phyloP scores from a whole-genome alignment of 2,888 invertebrate species.

The Drosophila nr. fundita region DNA sequence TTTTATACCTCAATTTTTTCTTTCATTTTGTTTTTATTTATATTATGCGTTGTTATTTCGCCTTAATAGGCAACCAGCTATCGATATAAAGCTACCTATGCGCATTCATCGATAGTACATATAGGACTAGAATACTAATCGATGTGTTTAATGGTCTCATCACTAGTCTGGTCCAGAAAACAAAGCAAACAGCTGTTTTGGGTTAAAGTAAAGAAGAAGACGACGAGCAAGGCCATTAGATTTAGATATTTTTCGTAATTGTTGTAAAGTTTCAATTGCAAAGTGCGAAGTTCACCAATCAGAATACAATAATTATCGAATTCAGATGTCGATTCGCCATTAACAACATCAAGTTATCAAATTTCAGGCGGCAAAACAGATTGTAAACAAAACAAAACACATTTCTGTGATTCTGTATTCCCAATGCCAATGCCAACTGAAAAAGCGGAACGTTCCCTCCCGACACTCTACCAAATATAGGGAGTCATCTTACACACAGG shows the following conservation, averaged over 20 bases:
- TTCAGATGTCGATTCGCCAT: neutral
- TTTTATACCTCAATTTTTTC: neutral
- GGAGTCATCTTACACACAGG: constrained; percentile 9
- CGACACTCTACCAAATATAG: constrained; percentile 8
- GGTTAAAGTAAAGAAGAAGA: constrained; percentile 54
- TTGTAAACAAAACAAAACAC: constrained; percentile 53
- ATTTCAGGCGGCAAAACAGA: constrained; percentile 41
- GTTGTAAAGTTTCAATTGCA: constrained; percentile 54
- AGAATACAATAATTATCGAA: constrained; percentile 7
- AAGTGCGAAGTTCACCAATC: constrained; percentile 45
- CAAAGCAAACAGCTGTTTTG: constrained; percentile 50
- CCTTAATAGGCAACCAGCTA: constrained; percentile 2
- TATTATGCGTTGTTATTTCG: constrained; percentile 21
- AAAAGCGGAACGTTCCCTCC: constrained; percentile 7
- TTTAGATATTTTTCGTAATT: constrained; percentile 64
- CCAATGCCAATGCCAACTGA: constrained; percentile 37
- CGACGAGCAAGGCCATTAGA: constrained; percentile 64
- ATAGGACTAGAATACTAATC: constrained; percentile 4
- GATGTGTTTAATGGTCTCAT: constrained; percentile 14
- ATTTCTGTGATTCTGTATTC: constrained; percentile 17
- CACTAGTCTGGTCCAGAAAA: constrained; percentile 43
- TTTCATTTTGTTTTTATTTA: constrained; percentile 17
- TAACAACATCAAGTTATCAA: constrained; percentile 1
- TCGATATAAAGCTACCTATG: constrained; percentile 15
- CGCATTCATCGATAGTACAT: neutral